Evolutionary conservation across 2,113 vertebrate genomes (phyloP), one percentile per base, ranked within the genome.

Genomic region (Oxyura jamaicensis): DNA sequence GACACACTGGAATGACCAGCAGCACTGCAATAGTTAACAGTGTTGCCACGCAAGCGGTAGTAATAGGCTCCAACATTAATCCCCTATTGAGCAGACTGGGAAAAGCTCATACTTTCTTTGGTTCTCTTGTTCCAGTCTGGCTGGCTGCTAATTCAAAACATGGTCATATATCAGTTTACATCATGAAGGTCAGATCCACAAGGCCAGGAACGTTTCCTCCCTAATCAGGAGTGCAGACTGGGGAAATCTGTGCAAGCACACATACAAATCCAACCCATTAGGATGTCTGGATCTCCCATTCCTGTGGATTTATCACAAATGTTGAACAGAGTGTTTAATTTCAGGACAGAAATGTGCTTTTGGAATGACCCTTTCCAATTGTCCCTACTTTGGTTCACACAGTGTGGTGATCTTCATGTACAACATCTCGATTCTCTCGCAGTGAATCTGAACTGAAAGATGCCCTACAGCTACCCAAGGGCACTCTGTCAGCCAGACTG

Each of bases 141-240:
- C 60, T 79, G 48, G 62, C 73, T 88, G 75, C 35, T 91, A 88
- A 88, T 67, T 86, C 56, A 91, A 86, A 96, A 84, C 58, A 74
- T 2, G 56, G 76, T 6, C 76, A n/a, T 56, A 8, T 60, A 95
- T 93, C 90, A 78, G 83, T 86, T 95, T 88, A 72, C 85, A 65
- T 52, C 28, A 46, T 44, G 83, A 88, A 95, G 83, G 88, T 90
- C 85, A 36, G 52, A 71, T 4, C 13, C 73, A 52, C 59, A 83
- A 90, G 60, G 79, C 60, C 65, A 66, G 35, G 72, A 91, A 83
- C 28, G 29, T 58, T 91, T 35, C 39, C 29, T 65, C 53, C 76
- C 42, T 63, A 18, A 87, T 83, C 5, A 53, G 39, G 35, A 81
- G 33, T 1, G 2, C 29, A 59, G 25, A 36, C 28, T 76, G 36